Conservation (phyloP, 2,888 invertebrate genomes). For the Nomada goodeniana region DNA sequence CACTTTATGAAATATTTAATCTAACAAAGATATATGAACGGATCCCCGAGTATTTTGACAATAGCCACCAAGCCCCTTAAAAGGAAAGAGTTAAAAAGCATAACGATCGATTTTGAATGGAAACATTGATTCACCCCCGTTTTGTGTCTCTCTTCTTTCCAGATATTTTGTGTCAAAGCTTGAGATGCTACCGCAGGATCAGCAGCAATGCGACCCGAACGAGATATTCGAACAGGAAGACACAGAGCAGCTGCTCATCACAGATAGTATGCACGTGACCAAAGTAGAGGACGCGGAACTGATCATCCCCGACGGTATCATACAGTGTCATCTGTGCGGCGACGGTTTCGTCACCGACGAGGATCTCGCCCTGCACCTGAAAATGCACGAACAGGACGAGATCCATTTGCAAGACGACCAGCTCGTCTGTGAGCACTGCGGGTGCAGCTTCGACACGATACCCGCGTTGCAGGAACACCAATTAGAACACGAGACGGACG, state of each 20-base stretch:
- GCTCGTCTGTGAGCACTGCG: constrained; percentile 75
- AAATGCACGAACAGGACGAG: constrained; percentile 65
- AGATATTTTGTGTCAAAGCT: constrained; percentile 82
- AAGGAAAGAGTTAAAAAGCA: constrained; percentile 46
- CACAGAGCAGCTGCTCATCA: constrained; percentile 69
- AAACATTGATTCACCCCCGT: constrained; percentile 74
- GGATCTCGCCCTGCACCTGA: constrained; percentile 53
- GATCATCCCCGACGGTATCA: constrained; percentile 61
- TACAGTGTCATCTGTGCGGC: constrained; percentile 77
- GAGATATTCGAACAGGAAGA: constrained; percentile 74
- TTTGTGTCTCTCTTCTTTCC: constrained; percentile 82
- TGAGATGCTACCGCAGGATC: constrained; percentile 73
- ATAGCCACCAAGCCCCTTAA: constrained; percentile 18
- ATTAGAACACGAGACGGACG: constrained; percentile 70
- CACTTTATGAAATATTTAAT: constrained; percentile 57
- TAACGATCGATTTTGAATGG: constrained; percentile 37
- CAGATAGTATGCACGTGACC: constrained; percentile 64
- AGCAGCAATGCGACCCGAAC: constrained; percentile 70
- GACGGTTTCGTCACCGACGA: constrained; percentile 71
- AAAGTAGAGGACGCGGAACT: constrained; percentile 64
- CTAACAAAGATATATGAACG: constrained; percentile 32
- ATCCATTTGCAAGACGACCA: constrained; percentile 55
- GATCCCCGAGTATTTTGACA: constrained; percentile 47
- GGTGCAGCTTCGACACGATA: constrained; percentile 62
- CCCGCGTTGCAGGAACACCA: constrained; percentile 66